Base-by-base conservation (phyloP, 2,113 vertebrate species). In the Eupsittula cactorum region DNA sequence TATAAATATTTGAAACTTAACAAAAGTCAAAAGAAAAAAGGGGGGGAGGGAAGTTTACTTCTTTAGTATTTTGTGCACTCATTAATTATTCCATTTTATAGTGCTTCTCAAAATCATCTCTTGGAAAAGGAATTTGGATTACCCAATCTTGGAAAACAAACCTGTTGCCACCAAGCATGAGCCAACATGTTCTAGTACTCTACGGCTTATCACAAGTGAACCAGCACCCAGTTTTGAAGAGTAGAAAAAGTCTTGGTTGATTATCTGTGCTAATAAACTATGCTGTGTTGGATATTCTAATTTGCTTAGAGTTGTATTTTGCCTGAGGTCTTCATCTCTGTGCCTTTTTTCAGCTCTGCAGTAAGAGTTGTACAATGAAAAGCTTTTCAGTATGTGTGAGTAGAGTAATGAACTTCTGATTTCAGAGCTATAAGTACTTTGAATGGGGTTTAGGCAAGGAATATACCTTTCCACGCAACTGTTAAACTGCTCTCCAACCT, bases 121-220 rank as follows among this genome's bases (percentile, higher is more conserved):
- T 97, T 97, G 93, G 97, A 97, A 97, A 95, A 98, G 97, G 98
- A 98, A 98, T 98, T 97, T 94, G 68, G 92, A 97, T 98, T 98
- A 98, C 97, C 97, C 97, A 98, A 98, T 91, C 95, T 88, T 92
- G 90, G 96, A 97, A 98, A 98, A 98, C 97, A 98, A 98, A 97
- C 97, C 90, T 97, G 94, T 91, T 97, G 96, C 96, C 92, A 97
- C 69, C 65, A 95, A 93, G 95, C 98, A 96, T 98, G 98, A 98
- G 80, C 97, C 88, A 95, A 98, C 98, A 98, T 65, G 98, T 97
- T 97, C 49, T 10, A 96, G 88, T 81, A 82, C 88, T 97, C 92
- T 63, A 82, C 17, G 6, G 95, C 94, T 97, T 95, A 88, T 90
- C 97, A 90, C 95, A 91, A 93, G 52, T 55, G 89, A 98, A 95